Conservation (phyloP, 2,888 invertebrate species). For the Drosophila picticornis region DNA sequence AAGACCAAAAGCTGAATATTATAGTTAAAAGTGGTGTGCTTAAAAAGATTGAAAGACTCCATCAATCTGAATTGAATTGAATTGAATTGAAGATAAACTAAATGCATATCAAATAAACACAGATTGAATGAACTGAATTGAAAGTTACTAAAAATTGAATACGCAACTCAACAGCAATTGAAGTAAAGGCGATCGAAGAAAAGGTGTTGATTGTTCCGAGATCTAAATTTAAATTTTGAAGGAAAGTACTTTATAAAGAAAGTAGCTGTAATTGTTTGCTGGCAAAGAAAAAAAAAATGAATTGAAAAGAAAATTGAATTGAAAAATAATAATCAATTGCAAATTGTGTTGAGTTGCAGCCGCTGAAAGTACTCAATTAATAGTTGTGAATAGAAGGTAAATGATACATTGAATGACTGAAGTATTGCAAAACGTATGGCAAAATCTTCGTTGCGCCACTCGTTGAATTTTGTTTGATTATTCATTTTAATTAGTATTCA, state of each 20-base stretch:
- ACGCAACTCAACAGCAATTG: background rate
- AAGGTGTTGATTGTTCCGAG: background rate
- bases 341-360: constrained; percentile 1
- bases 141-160: constrained; percentile 1
- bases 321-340: constrained; percentile 2
- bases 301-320: constrained; percentile 13
- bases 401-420: constrained; percentile 7
- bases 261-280: constrained; percentile 16
- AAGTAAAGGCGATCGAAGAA: background rate
- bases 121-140: background rate
- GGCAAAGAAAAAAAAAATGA: background rate
- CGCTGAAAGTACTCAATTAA: constrained; percentile 20
- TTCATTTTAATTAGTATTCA: constrained; percentile 21
- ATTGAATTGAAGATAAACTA: background rate
- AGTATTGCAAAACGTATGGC: constrained; percentile 1
- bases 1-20: constrained; percentile 55
- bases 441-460: constrained; percentile 24
- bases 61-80: background rate
- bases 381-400: constrained; percentile 19
- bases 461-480: constrained; percentile 29
- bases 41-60: background rate
- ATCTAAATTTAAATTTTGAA: background rate
- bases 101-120: constrained; percentile 1
- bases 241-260: constrained; percentile 22
- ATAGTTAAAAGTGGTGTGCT: background rate